These are phyloP conservation scores for Copidosoma floridanum DNA, from an alignment of 1,140 invertebrate species.

Conservation along the genomic window DNA sequence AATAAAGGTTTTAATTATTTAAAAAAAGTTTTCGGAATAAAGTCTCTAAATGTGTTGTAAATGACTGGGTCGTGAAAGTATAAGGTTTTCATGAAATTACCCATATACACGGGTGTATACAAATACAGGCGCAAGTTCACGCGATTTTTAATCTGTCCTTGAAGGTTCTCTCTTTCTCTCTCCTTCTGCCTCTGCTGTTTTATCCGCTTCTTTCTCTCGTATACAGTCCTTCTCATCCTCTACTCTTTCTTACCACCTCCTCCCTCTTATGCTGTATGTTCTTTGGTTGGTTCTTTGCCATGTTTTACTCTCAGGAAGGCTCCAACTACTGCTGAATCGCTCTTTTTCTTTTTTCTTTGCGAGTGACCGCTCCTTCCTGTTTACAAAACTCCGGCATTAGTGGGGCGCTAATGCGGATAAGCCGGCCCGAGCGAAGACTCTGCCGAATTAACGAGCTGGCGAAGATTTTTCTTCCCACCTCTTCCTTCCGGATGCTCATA, in stretches of 20 bases:
- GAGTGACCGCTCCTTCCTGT: constrained; percentile 23
- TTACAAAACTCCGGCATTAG: constrained; percentile 14
- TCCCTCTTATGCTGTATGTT: background rate
- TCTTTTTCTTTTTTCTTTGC: constrained; percentile 23
- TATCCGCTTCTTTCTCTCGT: background rate
- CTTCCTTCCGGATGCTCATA: background rate
- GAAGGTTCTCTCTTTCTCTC: constrained; percentile 4
- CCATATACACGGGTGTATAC: too few species aligned
- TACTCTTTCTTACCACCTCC: too few species aligned
- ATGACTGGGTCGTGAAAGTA: too few species aligned
- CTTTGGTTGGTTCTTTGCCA: too few species aligned
- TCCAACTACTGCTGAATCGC: background rate
- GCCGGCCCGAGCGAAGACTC: background rate
- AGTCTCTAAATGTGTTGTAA: too few species aligned
- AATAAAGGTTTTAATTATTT: too few species aligned
- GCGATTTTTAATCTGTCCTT: constrained; percentile 24
- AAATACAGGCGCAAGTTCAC: too few species aligned
- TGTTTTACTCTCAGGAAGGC: too few species aligned
- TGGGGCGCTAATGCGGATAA: constrained; percentile 14
- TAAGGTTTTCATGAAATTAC: background rate
- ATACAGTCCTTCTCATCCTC: too few species aligned
- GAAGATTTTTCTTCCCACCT: background rate
- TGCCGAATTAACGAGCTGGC: background rate
- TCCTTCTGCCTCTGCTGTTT: constrained; percentile 7
- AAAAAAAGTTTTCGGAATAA: too few species aligned